A percentile compares a stretch with the other conserved stretches of the same genome.
Conservation (phyloP, 2,113 vertebrate genomes). For the Anguilla rostrata region DNA sequence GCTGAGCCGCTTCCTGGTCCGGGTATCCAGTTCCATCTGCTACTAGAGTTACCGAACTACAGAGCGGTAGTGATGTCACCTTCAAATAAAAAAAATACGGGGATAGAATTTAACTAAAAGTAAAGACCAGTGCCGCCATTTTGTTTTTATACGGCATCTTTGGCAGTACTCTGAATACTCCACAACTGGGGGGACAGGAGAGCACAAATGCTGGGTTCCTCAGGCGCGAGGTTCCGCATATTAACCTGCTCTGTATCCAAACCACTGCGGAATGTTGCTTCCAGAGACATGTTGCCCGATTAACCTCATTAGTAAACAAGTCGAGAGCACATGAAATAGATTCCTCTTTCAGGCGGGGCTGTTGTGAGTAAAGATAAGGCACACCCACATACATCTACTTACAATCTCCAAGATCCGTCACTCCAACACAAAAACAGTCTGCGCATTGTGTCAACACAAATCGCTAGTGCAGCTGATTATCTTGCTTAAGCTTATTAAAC, state of each 20-base stretch:
- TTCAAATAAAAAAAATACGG: neutral
- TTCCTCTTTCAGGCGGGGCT: neutral
- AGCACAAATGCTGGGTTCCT: neutral
- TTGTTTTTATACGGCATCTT: neutral
- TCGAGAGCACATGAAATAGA: neutral
- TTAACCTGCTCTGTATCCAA: neutral
- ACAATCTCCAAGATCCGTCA: neutral
- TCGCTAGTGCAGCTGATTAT: neutral
- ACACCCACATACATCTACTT: neutral
- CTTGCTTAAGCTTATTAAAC: slow-evolving; percentile 1
- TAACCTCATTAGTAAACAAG: neutral
- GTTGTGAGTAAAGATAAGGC: neutral
- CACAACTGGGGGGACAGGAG: neutral
- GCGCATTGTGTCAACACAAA: neutral
- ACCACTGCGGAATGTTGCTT: neutral
- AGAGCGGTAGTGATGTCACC: neutral
- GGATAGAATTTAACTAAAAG: neutral
- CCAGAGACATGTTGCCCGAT: neutral
- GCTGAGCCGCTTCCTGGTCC: neutral
- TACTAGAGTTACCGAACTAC: neutral
- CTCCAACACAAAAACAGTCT: slow-evolving; percentile 8
- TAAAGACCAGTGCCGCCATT: neutral
- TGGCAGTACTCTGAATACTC: neutral
- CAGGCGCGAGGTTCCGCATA: neutral
- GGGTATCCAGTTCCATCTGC: neutral